Base-by-base conservation (phyloP, 2,113 vertebrate species). In the Zeus faber region DNA sequence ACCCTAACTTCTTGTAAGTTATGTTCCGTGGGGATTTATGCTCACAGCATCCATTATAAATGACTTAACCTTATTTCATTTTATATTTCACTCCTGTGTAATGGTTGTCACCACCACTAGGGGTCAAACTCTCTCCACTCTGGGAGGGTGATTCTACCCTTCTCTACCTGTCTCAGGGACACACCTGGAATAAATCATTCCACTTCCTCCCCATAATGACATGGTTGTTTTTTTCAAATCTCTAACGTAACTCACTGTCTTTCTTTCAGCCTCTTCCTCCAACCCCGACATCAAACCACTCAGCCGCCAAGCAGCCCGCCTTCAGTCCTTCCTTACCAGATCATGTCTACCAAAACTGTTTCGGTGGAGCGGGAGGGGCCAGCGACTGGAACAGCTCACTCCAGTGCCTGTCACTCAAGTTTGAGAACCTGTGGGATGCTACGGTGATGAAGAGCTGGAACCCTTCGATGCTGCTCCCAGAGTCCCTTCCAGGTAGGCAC, bases 371-470 rank as follows among this genome's bases (percentile, higher is more conserved):
- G 0, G 73, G 73, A 58, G 80, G 91, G 6, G 79, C 94, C 54
- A 89, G 92, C 45, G 95, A 98, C 85, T 98, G 95, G 95, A 95
- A 91, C 85, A 93, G 90, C 76, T 95, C 96, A 27, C 81, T 91
- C 53, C 86, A 87, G 63, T 91, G 89, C 69, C 87, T 89, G 62
- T 90, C 90, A 0, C 89, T 91, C n/a, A 98, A 98, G 83, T 95
- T 98, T 67, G 92, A 98, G 86, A 98, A 95, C 83, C 89, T 99
- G 59, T 99, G 96, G 94, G 95, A 92, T 54, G 93, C 95, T 58
- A 92, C 96, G 69, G 88, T 98, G 88, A 97, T 98, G 93, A 97
- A 98, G 82, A 94, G 92, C 91, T 98, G 93, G 94, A 98, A 92
- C 84, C 89, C 93, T 44, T 92, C 93, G 70, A 85, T 94, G 26